Conservation (phyloP, 1,140 invertebrate species). For the Ceratina australensis region DNA sequence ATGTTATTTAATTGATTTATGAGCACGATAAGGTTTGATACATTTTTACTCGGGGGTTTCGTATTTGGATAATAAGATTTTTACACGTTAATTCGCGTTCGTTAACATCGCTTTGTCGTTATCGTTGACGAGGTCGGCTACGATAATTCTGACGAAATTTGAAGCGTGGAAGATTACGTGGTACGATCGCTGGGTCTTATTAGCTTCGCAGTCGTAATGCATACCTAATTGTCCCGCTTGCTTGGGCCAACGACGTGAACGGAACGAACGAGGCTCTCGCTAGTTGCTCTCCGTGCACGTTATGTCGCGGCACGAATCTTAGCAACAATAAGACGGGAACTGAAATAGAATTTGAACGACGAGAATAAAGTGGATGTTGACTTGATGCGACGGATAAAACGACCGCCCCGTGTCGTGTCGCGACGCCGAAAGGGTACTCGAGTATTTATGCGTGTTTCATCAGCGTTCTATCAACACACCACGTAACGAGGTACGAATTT, state of each 20-base stretch:
- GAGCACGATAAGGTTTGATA: neutral
- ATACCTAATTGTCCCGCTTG: slow-evolving; percentile 25
- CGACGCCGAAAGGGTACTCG: neutral
- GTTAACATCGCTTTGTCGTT: neutral
- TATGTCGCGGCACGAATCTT: slow-evolving; percentile 10
- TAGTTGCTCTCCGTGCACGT: neutral
- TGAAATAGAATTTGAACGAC: slow-evolving; percentile 40
- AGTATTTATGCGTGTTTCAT: neutral
- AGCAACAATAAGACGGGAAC: slow-evolving; percentile 18
- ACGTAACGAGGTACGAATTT: neutral
- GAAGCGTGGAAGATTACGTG: slow-evolving; percentile 14
- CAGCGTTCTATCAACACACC: neutral
- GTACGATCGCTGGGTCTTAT: slow-evolving; percentile 23
- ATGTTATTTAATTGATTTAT: no score
- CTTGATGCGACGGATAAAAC: slow-evolving; percentile 19
- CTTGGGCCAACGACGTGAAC: slow-evolving; percentile 11
- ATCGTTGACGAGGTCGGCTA: neutral
- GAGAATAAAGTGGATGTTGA: slow-evolving; percentile 22
- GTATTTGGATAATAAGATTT: neutral
- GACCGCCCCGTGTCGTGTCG: no score
- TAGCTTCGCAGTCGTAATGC: slow-evolving; percentile 31
- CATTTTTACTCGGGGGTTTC: neutral
- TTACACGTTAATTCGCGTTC: neutral
- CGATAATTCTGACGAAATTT: slow-evolving; percentile 8
- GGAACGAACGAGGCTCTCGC: slow-evolving; percentile 30